Conservation (phyloP, 2,888 invertebrate species). For the Cartodere bifasciata region DNA sequence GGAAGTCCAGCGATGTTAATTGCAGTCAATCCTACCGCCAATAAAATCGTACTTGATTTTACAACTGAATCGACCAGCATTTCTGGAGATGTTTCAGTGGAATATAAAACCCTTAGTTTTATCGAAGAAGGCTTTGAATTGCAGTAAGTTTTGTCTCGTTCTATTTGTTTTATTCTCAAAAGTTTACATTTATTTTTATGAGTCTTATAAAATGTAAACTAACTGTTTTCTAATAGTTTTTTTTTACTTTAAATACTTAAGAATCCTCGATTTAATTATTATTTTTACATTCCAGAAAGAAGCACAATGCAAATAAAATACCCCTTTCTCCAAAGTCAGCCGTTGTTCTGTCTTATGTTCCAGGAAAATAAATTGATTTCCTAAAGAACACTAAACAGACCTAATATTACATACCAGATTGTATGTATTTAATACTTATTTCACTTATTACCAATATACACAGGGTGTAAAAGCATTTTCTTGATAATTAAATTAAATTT, state of each 20-base stretch:
- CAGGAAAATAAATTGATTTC: constrained; percentile 31
- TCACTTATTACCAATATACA: too few species aligned
- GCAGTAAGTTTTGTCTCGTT: constrained; percentile 29
- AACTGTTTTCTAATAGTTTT: too few species aligned
- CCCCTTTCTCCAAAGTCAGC: constrained; percentile 49
- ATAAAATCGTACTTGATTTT: constrained; percentile 42
- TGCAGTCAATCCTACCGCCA: constrained; percentile 50
- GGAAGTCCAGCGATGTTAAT: constrained; percentile 67
- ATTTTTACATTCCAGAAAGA: constrained; percentile 39
- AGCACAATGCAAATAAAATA: constrained; percentile 42
- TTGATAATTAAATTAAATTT: too few species aligned
- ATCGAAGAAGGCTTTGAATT: constrained; percentile 32
- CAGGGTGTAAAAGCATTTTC: too few species aligned
- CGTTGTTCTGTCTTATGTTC: constrained; percentile 57
- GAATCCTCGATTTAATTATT: background rate
- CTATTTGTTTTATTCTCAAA: constrained; percentile 6
- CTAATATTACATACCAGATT: too few species aligned
- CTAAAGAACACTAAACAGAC: too few species aligned
- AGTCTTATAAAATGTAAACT: background rate
- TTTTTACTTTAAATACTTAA: too few species aligned
- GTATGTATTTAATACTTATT: too few species aligned
- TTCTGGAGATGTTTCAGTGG: constrained; percentile 49
- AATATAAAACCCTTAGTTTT: constrained; percentile 42
- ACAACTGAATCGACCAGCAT: constrained; percentile 36
- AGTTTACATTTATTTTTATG: constrained; percentile 6